phyloP scores from a whole-genome alignment of 2,113 vertebrate species.

The Scatophagus argus region DNA sequence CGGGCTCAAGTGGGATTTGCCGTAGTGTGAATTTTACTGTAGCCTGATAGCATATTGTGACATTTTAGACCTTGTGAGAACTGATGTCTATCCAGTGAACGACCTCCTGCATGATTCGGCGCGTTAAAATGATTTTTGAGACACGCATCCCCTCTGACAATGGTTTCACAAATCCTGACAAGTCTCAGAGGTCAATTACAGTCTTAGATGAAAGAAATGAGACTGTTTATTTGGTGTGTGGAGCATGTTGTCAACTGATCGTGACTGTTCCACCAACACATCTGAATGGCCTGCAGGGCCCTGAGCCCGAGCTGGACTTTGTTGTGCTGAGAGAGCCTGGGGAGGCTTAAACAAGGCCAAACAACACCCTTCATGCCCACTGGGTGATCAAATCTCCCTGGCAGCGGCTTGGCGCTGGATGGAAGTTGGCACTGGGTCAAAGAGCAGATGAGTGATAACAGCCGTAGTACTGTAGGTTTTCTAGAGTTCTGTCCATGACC shows the following conservation, averaged over 20 bases:
- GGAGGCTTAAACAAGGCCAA: slow-evolving; percentile 24
- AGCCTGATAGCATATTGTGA: neutral
- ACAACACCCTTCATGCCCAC: slow-evolving; percentile 32
- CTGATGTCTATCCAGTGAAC: neutral
- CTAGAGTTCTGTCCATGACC: neutral
- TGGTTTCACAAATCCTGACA: neutral
- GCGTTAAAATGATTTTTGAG: neutral
- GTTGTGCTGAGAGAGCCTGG: slow-evolving; percentile 31
- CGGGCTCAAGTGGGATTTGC: neutral
- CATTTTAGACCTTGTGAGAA: neutral
- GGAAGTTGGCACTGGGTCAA: neutral
- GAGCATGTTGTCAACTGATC: slow-evolving; percentile 14
- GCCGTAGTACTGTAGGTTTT: neutral
- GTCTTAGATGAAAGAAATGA: slow-evolving; percentile 1
- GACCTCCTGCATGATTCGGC: neutral
- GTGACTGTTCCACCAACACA: slow-evolving; percentile 1
- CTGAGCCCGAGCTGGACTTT: slow-evolving; percentile 10
- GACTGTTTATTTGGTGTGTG: neutral
- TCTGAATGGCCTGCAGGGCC: neutral
- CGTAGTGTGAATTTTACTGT: neutral
- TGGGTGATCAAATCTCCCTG: slow-evolving; percentile 41
- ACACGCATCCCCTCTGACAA: neutral
- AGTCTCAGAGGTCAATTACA: neutral
- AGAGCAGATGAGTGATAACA: neutral
- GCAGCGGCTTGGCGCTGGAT: slow-evolving; percentile 31